Evolutionary conservation across 2,797 vertebrate genomes (phyloP).

Genomic region (Propithecus deckenii): DNA sequence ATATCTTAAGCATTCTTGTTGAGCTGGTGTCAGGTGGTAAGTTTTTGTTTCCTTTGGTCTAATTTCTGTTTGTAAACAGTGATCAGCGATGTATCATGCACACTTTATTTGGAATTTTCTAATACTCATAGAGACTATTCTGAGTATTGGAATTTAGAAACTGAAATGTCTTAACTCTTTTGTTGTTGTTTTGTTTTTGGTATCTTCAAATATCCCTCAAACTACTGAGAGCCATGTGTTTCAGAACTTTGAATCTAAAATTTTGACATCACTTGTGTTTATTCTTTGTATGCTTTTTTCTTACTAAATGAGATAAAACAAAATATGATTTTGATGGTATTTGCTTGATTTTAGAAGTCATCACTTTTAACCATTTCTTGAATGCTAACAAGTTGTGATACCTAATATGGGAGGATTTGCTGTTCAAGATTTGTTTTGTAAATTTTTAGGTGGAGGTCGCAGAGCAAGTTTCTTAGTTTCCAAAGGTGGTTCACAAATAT

Average conservation of each 20-base stretch:
- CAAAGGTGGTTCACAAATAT: constrained; percentile 95
- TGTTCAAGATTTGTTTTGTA: neutral
- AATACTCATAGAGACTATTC: neutral
- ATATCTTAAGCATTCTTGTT: constrained; percentile 95
- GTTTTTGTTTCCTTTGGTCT: constrained; percentile 77
- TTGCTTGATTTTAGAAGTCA: constrained; percentile 44
- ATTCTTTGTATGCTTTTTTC: neutral
- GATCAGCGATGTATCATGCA: neutral
- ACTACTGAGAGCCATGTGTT: neutral
- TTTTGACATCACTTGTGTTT: neutral
- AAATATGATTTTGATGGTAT: constrained; percentile 20
- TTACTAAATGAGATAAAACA: neutral
- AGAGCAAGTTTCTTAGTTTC: constrained; percentile 92
- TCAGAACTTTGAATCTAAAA: neutral
- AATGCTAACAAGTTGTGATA: neutral
- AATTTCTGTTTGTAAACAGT: constrained; percentile 47
- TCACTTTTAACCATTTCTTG: constrained; percentile 32
- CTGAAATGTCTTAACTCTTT: neutral
- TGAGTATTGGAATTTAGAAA: constrained; percentile 27
- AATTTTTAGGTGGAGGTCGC: constrained; percentile 90
- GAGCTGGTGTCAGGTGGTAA: constrained; percentile 95
- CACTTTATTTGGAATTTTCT: constrained; percentile 30
- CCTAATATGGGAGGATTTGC: neutral
- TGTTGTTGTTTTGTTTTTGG: neutral
- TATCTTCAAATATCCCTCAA: neutral